Evolutionary conservation across 1,140 invertebrate genomes (phyloP), one percentile per base, ranked within the genome.

Genomic region (Panulirus ornatus): DNA sequence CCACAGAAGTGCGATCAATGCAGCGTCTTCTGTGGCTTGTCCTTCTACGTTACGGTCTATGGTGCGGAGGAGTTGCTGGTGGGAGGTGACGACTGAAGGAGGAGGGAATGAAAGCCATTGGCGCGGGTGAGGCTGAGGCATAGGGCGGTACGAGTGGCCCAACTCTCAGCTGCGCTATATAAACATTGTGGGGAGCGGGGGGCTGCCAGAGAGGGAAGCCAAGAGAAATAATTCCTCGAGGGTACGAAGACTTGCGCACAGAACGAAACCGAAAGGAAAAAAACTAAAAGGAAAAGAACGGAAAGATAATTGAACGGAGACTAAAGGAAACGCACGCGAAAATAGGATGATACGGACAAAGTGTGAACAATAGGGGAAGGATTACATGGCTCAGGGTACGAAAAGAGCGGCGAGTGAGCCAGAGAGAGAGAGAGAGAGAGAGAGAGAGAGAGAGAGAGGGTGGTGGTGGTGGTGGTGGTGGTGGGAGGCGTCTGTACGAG

Each of bases 1-100:
- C n/a, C n/a, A n/a, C n/a, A n/a, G n/a, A n/a, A n/a, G n/a, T n/a
- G 82, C 82, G 82, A 84, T 84, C 82, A 84, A 84, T 84, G 82
- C 82, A n/a, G 79, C 79, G 27, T 51, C 40, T 40, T 71, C 36
- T 71, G 38, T 84, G 54, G 16, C 22, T 58, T 58, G 54, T 14
- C 22, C 54, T 0, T 22, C 14, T 58, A 58, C 14, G 54, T 58
- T 22, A 58, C 54, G 19, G 3, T 58, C 5, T 22, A 22, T n/a
- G 27, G 34, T 38, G 51, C 0, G 54, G 81, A 42, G 42, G 78
- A 51, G 51, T n/a, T n/a, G n/a, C 51, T 9, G 9, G 81, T 44
- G 63, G 63, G 82, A 71, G 40, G 42, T 6, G 51, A n/a, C 22
- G 47, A n/a, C 11, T 27, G 44, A 16, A 30, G 34, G 30, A 81